phyloP scores from a whole-genome alignment of 2,797 vertebrate species.

The Crocodylus rhombifer region DNA sequence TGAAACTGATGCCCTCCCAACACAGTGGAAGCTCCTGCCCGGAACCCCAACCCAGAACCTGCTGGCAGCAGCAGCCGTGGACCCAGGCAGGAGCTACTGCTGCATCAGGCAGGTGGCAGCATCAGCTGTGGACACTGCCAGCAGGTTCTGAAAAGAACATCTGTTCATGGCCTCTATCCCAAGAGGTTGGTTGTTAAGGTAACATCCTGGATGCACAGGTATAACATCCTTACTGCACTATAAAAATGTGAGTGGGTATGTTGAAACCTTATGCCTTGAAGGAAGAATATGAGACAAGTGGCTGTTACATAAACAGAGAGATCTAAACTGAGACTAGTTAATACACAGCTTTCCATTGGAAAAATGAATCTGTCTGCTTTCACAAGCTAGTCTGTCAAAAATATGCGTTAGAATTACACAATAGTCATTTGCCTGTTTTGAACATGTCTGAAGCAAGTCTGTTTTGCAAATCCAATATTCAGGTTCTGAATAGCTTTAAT shows the following conservation, averaged over 20 bases:
- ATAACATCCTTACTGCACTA: not conserved
- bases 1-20: too few species aligned
- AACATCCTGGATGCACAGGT: not conserved
- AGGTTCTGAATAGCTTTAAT: not conserved
- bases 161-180: too few species aligned
- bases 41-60: too few species aligned
- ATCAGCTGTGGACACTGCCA: too few species aligned
- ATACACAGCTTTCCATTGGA: not conserved
- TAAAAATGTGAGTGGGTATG: not conserved
- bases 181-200: not conserved
- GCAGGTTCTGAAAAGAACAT: too few species aligned
- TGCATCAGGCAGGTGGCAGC: too few species aligned
- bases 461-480: not conserved
- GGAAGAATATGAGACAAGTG: not conserved
- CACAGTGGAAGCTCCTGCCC: too few species aligned
- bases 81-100: too few species aligned
- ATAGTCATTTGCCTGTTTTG: not conserved
- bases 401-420: not conserved
- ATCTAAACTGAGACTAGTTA: not conserved
- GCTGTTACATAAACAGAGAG: not conserved
- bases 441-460: not conserved
- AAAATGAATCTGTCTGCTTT: not conserved
- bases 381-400: not conserved
- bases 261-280: not conserved
- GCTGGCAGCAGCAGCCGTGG: too few species aligned